Percentiles rank a stretch among this genome's conserved stretches.
These are phyloP conservation scores for Apis dorsata DNA, from an alignment of 1,140 invertebrate species.

Conservation along the genomic window DNA sequence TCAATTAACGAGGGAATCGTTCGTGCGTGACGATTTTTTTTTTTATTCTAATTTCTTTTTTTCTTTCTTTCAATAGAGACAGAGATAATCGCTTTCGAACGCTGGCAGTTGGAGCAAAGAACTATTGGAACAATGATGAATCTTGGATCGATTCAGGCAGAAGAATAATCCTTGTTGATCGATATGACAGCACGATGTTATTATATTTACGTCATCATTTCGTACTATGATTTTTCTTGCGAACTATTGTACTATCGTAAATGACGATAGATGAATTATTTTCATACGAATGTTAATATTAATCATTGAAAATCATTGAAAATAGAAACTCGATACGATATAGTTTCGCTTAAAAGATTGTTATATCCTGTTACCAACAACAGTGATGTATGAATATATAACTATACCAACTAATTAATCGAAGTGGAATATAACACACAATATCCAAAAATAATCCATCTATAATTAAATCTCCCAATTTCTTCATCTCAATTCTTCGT, in stretches of 20 bases:
- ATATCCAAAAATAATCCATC: too few species aligned
- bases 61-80: not conserved
- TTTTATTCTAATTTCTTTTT: not conserved
- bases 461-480: too few species aligned
- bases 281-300: not conserved
- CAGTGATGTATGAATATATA: too few species aligned
- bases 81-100: too few species aligned
- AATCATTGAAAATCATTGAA: too few species aligned
- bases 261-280: not conserved
- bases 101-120: too few species aligned
- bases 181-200: not conserved
- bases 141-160: constrained; percentile 1
- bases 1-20: constrained; percentile 36
- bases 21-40: constrained; percentile 19
- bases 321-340: too few species aligned
- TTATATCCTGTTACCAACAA: too few species aligned
- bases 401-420: too few species aligned
- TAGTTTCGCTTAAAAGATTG: too few species aligned
- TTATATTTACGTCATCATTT: not conserved
- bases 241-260: not conserved
- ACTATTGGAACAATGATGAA: not conserved
- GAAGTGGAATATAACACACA: too few species aligned
- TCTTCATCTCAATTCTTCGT: not conserved
- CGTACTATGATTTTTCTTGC: too few species aligned
- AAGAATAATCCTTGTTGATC: constrained; percentile 9